Evolutionary conservation across 2,113 vertebrate species (phyloP).

Genomic region (Axis porcinus): DNA sequence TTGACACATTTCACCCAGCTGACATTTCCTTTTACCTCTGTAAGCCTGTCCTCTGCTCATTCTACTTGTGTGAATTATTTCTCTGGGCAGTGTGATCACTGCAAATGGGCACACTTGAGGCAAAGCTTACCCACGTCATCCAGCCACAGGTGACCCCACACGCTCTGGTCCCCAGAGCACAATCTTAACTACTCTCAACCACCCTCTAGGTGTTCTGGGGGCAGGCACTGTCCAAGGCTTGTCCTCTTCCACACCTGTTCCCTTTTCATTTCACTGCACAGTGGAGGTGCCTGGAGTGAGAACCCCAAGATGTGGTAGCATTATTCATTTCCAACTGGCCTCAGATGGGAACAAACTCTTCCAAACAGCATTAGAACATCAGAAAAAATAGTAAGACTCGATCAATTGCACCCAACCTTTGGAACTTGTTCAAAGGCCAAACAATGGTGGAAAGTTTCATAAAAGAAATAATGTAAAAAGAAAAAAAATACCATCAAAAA

Average conservation of each 20-base stretch:
- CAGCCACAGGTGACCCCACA: background rate
- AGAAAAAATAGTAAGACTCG: background rate
- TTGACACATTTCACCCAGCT: background rate
- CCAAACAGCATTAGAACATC: background rate
- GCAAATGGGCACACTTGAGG: background rate
- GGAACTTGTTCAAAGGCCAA: background rate
- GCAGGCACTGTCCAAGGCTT: background rate
- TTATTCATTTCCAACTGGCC: background rate
- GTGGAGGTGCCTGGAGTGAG: background rate
- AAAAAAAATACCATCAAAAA: background rate
- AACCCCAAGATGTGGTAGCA: background rate
- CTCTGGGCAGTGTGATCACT: background rate
- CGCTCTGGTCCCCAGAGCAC: rapidly evolving
- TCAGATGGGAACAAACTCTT: background rate
- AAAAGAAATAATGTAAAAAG: background rate
- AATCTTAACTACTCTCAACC: background rate
- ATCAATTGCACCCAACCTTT: conserved; percentile 14
- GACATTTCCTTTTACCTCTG: background rate
- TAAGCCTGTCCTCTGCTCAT: background rate
- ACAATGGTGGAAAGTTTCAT: background rate
- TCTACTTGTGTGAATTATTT: background rate
- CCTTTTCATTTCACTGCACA: background rate
- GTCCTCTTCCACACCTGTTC: background rate
- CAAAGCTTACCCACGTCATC: background rate
- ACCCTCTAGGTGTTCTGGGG: background rate